Conservation (phyloP, 2,888 invertebrate species). For the Dinocampus coccinellae region DNA sequence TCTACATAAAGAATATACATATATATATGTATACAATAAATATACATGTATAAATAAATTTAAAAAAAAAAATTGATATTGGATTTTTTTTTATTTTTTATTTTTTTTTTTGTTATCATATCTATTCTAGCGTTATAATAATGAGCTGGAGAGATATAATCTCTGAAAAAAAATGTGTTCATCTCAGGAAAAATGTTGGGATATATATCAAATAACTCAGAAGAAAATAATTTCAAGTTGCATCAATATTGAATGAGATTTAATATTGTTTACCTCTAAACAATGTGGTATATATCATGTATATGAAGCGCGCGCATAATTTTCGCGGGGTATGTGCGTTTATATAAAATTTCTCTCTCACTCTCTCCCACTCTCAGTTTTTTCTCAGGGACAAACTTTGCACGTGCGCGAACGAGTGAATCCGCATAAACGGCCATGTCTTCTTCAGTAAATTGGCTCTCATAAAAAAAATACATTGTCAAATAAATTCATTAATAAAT, state of each 20-base stretch:
- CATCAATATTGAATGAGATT: too few species aligned
- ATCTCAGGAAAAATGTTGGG: not conserved
- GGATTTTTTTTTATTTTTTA: too few species aligned
- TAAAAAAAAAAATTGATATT: not conserved
- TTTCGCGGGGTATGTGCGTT: conserved; percentile 11
- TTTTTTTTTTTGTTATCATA: not conserved
- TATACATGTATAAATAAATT: not conserved
- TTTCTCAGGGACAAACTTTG: not conserved
- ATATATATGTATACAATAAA: not conserved
- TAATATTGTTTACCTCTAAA: too few species aligned
- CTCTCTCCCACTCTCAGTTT: not conserved
- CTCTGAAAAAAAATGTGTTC: not conserved
- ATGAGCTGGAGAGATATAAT: not conserved
- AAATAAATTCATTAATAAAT: not conserved
- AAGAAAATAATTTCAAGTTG: too few species aligned
- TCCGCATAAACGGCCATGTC: conserved; percentile 21
- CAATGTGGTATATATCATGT: not conserved
- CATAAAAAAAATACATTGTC: not conserved
- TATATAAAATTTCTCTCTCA: not conserved
- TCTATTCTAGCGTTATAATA: not conserved
- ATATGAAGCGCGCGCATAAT: conserved; percentile 24
- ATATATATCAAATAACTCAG: too few species aligned
- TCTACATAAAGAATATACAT: conserved; percentile 19
- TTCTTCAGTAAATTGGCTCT: not conserved
- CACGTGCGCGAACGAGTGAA: conserved; percentile 29